A percentile compares a stretch with the other conserved stretches of the same genome.
Evolutionary conservation across 2,888 invertebrate species (phyloP).

Genomic region (Athalia rosae): DNA sequence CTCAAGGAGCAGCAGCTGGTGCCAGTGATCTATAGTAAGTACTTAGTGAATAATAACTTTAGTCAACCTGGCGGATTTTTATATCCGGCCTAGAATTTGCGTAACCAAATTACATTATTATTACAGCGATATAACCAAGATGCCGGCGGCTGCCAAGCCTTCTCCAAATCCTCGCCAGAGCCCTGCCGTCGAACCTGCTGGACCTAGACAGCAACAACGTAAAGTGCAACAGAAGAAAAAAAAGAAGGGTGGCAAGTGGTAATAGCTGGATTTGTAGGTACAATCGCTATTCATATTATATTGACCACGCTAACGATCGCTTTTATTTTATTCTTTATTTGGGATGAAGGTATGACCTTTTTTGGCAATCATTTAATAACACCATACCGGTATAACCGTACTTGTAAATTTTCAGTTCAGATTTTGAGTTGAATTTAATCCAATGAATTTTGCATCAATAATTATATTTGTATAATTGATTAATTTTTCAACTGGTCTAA

Average conservation of each 20-base stretch:
- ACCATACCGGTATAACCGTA: no score
- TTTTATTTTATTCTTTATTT: slow-evolving; percentile 46
- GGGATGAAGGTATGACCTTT: not conserved
- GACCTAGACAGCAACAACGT: slow-evolving; percentile 82
- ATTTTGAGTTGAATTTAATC: not conserved
- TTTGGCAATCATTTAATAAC: no score
- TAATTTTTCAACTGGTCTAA: no score
- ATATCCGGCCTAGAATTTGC: not conserved
- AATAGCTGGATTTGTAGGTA: slow-evolving; percentile 51
- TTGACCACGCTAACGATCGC: slow-evolving; percentile 39
- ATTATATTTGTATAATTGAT: no score
- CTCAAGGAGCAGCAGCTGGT: slow-evolving; percentile 89
- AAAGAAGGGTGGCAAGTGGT: slow-evolving; percentile 78
- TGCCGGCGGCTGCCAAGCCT: slow-evolving; percentile 71
- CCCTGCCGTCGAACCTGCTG: slow-evolving; percentile 76
- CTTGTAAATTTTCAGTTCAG: slow-evolving; percentile 24
- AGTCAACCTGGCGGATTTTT: slow-evolving; percentile 24
- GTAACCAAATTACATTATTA: slow-evolving; percentile 42
- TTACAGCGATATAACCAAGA: slow-evolving; percentile 75
- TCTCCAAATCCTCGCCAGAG: slow-evolving; percentile 77
- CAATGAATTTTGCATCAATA: no score
- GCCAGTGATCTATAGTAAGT: slow-evolving; percentile 90
- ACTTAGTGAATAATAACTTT: slow-evolving; percentile 35
- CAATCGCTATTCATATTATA: slow-evolving; percentile 11
- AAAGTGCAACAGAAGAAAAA: slow-evolving; percentile 86